A percentile compares a stretch with the other conserved stretches of the same genome.
Conservation (phyloP, 2,888 invertebrate genomes). For the Spialia ferax region DNA sequence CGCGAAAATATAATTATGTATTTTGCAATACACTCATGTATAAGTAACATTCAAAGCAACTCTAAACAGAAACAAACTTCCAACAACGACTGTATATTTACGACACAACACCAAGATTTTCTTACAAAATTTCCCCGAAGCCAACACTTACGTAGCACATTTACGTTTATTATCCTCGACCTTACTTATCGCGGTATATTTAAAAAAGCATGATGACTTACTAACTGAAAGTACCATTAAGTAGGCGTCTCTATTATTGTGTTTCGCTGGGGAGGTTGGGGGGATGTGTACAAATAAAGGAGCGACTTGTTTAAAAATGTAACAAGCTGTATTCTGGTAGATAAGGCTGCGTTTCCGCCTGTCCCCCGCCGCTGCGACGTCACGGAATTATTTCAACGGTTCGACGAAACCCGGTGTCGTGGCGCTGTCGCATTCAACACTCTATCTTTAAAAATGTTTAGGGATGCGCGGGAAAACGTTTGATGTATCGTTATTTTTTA, state of each 20-base stretch:
- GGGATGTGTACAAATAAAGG: slow-evolving; percentile 81
- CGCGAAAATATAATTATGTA: too few relatives aligned
- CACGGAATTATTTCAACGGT: slow-evolving; percentile 83
- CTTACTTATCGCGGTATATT: slow-evolving; percentile 80
- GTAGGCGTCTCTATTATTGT: slow-evolving; percentile 83
- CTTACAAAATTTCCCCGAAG: slow-evolving; percentile 59
- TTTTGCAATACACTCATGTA: too few relatives aligned
- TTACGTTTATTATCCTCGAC: slow-evolving; percentile 81
- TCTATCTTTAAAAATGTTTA: slow-evolving; percentile 83
- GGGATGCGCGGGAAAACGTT: slow-evolving; percentile 55
- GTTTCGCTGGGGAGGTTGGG: slow-evolving; percentile 58
- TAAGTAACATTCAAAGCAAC: too few relatives aligned
- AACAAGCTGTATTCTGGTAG: slow-evolving; percentile 83
- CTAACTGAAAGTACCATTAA: slow-evolving; percentile 86
- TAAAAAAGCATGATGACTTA: slow-evolving; percentile 85
- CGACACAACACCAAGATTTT: slow-evolving; percentile 72
- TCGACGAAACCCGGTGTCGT: slow-evolving; percentile 81
- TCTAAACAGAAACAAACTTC: slow-evolving; percentile 52
- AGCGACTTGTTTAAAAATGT: slow-evolving; percentile 86
- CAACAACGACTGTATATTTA: slow-evolving; percentile 64
- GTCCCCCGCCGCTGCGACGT: slow-evolving; percentile 63
- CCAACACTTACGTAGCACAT: slow-evolving; percentile 64
- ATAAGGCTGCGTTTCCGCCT: slow-evolving; percentile 85
- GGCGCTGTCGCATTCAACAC: slow-evolving; percentile 82
- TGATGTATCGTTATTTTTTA: neutral